phyloP scores from a whole-genome alignment of 2,113 vertebrate genomes.

The Microcebus lehilahytsara region DNA sequence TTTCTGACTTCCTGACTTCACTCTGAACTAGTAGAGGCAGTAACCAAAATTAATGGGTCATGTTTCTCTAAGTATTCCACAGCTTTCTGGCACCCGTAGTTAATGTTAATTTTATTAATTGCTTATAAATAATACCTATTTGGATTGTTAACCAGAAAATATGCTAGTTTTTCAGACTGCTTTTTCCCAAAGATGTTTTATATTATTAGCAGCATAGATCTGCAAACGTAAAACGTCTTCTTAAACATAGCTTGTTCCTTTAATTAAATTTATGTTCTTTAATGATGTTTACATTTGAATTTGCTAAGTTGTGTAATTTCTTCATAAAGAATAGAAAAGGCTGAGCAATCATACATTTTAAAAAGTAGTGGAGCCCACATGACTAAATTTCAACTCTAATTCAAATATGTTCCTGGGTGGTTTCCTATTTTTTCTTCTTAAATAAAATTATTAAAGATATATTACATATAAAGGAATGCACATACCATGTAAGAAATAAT shows the following conservation, averaged over 20 bases:
- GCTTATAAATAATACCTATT: neutral
- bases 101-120: neutral
- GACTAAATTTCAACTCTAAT: neutral
- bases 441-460: neutral
- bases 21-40: neutral
- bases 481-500: neutral
- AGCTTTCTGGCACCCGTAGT: neutral
- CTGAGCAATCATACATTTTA: neutral
- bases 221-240: neutral
- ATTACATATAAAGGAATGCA: neutral
- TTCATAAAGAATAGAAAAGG: neutral
- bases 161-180: neutral
- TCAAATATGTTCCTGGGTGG: neutral
- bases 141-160: neutral
- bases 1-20: neutral
- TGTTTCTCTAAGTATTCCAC: neutral
- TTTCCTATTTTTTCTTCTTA: neutral
- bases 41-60: neutral
- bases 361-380: neutral
- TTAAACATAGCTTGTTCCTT: neutral
- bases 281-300: conserved; percentile 6
- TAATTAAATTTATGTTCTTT: neutral
- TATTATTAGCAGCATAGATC: neutral
- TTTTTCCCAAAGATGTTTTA: neutral
- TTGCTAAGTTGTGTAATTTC: conserved; percentile 18